Conservation (phyloP, 2,113 vertebrate species). For the Sterrhoptilus dennistouni region DNA sequence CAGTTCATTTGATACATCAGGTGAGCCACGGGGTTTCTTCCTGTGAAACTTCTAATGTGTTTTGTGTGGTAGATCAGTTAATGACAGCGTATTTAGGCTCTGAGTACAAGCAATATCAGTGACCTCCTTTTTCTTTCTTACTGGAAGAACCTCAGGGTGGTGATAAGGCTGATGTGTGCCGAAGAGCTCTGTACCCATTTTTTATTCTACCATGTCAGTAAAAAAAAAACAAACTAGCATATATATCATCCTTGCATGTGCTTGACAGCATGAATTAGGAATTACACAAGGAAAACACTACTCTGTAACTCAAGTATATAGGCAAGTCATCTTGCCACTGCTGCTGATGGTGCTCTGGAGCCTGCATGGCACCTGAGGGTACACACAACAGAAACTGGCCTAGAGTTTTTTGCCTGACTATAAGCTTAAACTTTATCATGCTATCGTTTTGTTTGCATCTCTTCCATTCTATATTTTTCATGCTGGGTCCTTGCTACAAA, state of each 20-base stretch:
- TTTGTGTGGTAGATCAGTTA: neutral
- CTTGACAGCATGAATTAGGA: slow-evolving; percentile 51
- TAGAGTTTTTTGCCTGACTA: slow-evolving; percentile 70
- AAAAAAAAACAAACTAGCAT: slow-evolving; percentile 13
- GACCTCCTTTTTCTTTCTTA: neutral
- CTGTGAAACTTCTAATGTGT: neutral
- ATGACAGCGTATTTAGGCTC: neutral
- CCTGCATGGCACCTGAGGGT: slow-evolving; percentile 70
- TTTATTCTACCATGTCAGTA: slow-evolving; percentile 27
- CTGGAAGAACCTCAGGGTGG: neutral
- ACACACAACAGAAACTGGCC: slow-evolving; percentile 41
- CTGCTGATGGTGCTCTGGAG: slow-evolving; percentile 71
- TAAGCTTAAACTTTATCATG: slow-evolving; percentile 77
- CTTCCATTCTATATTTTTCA: slow-evolving; percentile 81
- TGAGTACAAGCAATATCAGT: neutral
- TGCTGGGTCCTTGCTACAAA: slow-evolving; percentile 93
- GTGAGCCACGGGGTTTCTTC: slow-evolving; percentile 70
- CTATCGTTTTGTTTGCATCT: slow-evolving; percentile 84
- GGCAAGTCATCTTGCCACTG: slow-evolving; percentile 26
- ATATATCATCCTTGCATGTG: slow-evolving; percentile 61
- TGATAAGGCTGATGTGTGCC: neutral
- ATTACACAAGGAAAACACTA: neutral
- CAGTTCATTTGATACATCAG: slow-evolving; percentile 89
- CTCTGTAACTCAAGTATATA: neutral
- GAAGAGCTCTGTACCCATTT: neutral